Evolutionary conservation across 2,888 invertebrate genomes (phyloP).

Genomic region (Latrodectus hesperus): DNA sequence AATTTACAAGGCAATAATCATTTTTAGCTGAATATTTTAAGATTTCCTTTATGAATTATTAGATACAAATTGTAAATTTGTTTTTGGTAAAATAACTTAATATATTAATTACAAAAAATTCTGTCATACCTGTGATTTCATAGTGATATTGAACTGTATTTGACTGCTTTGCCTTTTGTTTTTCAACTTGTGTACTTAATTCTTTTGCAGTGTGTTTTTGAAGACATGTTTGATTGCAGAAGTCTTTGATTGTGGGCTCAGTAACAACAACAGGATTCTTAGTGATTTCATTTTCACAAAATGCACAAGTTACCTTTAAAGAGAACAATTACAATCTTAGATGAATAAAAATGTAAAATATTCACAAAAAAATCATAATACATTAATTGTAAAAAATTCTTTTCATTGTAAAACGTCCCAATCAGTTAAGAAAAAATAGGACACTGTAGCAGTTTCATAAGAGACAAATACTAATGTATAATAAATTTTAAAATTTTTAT

Average conservation of each 20-base stretch:
- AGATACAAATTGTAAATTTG: too few relatives aligned
- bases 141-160: conserved; percentile 60
- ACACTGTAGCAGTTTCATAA: too few relatives aligned
- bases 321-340: background rate
- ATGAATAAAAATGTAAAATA: background rate
- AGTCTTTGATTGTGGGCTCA: conserved; percentile 81
- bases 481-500: too few relatives aligned
- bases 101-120: background rate
- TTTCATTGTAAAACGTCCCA: too few relatives aligned
- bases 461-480: too few relatives aligned
- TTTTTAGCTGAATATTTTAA: too few relatives aligned
- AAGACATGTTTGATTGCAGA: conserved; percentile 88
- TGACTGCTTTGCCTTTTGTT: conserved; percentile 59
- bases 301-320: conserved; percentile 83
- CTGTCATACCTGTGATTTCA: conserved; percentile 64
- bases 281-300: conserved; percentile 90
- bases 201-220: conserved; percentile 87
- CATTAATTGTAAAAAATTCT: too few relatives aligned
- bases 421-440: too few relatives aligned
- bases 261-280: conserved; percentile 81
- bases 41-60: too few relatives aligned
- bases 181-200: conserved; percentile 60
- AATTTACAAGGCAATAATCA: too few relatives aligned
- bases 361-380: background rate
- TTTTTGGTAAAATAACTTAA: too few relatives aligned